Evolutionary conservation across 2,113 vertebrate genomes (phyloP), one percentile per base, ranked within the genome.

Genomic region (Hemibagrus wyckioides): DNA sequence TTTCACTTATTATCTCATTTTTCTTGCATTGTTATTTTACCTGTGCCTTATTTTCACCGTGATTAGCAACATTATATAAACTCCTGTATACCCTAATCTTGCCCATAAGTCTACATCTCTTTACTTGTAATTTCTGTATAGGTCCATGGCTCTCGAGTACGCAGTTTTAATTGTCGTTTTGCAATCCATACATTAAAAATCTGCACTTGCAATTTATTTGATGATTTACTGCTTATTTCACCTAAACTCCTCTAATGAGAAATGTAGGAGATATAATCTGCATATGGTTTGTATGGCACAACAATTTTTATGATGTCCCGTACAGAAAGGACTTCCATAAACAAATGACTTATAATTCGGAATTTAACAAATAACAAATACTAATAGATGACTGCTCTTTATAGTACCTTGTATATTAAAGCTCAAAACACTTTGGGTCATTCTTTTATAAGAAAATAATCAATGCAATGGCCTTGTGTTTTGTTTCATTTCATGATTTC

Each of bases 401-500:
- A n/a, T n/a, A 33, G 1, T 7, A 33, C 4, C 21, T 33, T 10
- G 19, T 71, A 39, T 39, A 39, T n/a, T n/a, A n/a, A n/a, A n/a
- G n/a, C n/a, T n/a, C n/a, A n/a, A n/a, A n/a, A n/a, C n/a, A n/a
- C 30, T 19, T 2, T 36, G 65, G 65, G 30, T 69, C 30, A 19
- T 69, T 48, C 9, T 48, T 30, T 19, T 36, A 36, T 69, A 21
- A 30, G n/a, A 69, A 36, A 69, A 36, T 36, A 6, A 69, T 69
- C 30, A 69, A 19, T 48, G 7, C 17, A 36, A 69, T 73, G 69
- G 36, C 23, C 41, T 73, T 73, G 69, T 76, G 73, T 3, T 11
- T 76, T 44, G 39, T 87, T 91, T 91, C 73, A 57, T 88, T 91
- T 81, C 88, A 86, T 77, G 76, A 54, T 59, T 73, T 87, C 54